Percentiles rank a stretch among this genome's conserved stretches.
These are phyloP conservation scores for Paratrypauchen microcephalus DNA, from an alignment of 2,797 vertebrate genomes.

Conservation along the genomic window DNA sequence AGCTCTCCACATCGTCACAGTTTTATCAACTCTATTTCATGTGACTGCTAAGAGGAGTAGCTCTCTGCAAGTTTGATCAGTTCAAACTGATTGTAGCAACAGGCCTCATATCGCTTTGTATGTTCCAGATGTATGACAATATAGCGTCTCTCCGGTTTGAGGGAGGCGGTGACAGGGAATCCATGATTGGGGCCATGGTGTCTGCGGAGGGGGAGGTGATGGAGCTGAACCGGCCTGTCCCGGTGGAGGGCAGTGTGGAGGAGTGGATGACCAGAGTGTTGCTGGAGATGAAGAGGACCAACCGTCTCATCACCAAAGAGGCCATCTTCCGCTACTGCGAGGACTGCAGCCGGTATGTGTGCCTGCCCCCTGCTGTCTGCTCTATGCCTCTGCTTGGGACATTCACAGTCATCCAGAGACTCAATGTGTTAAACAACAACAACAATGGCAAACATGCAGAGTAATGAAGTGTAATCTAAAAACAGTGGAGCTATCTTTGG, in stretches of 20 bases:
- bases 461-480: too few relatives aligned
- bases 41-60: too few relatives aligned
- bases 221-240: conserved; percentile 80
- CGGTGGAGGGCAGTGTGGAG: conserved; percentile 89
- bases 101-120: neutral
- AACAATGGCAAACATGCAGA: too few relatives aligned
- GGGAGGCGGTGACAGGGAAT: conserved; percentile 73
- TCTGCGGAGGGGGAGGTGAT: conserved; percentile 93
- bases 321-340: conserved; percentile 90
- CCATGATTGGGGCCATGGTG: conserved; percentile 86
- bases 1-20: too few relatives aligned
- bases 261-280: conserved; percentile 93
- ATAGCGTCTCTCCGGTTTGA: conserved; percentile 86
- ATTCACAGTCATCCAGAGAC: too few relatives aligned
- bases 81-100: neutral
- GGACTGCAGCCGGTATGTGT: conserved; percentile 84
- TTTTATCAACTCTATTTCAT: too few relatives aligned
- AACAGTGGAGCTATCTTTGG: too few relatives aligned
- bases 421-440: too few relatives aligned
- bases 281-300: conserved; percentile 89
- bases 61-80: too few relatives aligned
- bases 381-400: too few relatives aligned
- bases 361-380: neutral
- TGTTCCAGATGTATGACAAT: conserved; percentile 91
- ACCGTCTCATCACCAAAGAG: conserved; percentile 92